Evolutionary conservation across 2,888 invertebrate genomes (phyloP).

Genomic region (Taphrorychus bicolor): DNA sequence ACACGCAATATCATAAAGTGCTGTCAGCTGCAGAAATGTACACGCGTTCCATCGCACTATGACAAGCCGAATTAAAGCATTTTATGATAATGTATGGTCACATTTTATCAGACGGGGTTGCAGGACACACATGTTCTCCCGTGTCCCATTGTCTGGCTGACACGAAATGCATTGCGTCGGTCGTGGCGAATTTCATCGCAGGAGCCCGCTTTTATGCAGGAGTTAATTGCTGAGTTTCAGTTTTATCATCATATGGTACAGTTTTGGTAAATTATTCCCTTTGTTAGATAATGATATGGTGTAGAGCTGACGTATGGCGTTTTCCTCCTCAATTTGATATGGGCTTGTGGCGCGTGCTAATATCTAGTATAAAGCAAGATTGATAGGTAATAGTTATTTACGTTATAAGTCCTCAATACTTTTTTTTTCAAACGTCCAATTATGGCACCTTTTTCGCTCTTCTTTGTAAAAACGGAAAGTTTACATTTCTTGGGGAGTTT

Average conservation of each 20-base stretch:
- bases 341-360: constrained; percentile 4
- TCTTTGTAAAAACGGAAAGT: too few relatives aligned
- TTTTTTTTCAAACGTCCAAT: too few relatives aligned
- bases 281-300: constrained; percentile 35
- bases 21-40: constrained; percentile 34
- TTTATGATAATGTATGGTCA: constrained; percentile 13
- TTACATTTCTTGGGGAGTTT: too few relatives aligned
- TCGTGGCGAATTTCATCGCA: constrained; percentile 33
- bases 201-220: constrained; percentile 36
- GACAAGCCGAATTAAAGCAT: constrained; percentile 23
- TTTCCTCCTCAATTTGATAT: background rate
- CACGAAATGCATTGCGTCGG: constrained; percentile 29
- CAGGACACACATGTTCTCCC: constrained; percentile 29
- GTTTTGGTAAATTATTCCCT: constrained; percentile 37
- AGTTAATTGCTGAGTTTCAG: constrained; percentile 32
- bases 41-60: constrained; percentile 28
- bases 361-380: background rate
- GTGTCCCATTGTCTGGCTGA: constrained; percentile 23
- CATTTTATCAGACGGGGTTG: constrained; percentile 22
- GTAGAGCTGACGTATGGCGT: constrained; percentile 21
- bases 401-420: too few relatives aligned
- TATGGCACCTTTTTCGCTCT: too few relatives aligned
- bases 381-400: background rate
- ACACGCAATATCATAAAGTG: too few relatives aligned
- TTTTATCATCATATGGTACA: constrained; percentile 28